Conservation (phyloP, 2,888 invertebrate species). For the Caenorhabditis zanzibari region DNA sequence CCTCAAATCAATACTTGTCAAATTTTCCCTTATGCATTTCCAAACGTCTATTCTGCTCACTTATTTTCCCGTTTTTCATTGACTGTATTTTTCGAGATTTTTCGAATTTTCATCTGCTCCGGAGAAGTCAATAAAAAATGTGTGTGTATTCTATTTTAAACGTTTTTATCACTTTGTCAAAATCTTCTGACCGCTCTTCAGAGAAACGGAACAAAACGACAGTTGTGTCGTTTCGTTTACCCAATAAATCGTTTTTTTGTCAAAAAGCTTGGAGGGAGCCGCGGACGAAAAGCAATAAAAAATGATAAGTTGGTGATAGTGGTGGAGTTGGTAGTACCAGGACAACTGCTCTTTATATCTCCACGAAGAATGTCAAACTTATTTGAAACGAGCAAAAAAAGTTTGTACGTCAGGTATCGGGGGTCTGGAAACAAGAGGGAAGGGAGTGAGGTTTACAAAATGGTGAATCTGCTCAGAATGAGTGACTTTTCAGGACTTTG, state of each 20-base stretch:
- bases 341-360: constrained; percentile 36
- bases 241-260: constrained; percentile 52
- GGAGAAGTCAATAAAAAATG: constrained; percentile 34
- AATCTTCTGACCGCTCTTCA: constrained; percentile 17
- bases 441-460: too few relatives aligned
- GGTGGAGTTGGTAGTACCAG: constrained; percentile 52
- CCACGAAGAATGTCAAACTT: constrained; percentile 18
- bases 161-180: neutral
- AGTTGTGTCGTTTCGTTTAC: constrained; percentile 56
- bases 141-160: constrained; percentile 28
- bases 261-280: constrained; percentile 24
- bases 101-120: constrained; percentile 2
- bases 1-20: constrained; percentile 48
- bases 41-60: constrained; percentile 39
- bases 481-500: too few relatives aligned
- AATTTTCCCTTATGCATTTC: constrained; percentile 45
- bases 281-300: constrained; percentile 28
- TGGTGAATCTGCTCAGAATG: too few relatives aligned
- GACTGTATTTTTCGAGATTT: neutral
- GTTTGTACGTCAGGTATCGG: neutral
- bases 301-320: constrained; percentile 63
- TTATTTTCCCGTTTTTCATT: constrained; percentile 29
- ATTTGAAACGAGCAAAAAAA: constrained; percentile 4
- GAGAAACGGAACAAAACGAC: constrained; percentile 14
- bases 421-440: neutral